These are phyloP conservation scores for Cassiopea xamachana DNA, from an alignment of 30 jellyfish, hydroid and myxozoan species.

Conservation along the genomic window DNA sequence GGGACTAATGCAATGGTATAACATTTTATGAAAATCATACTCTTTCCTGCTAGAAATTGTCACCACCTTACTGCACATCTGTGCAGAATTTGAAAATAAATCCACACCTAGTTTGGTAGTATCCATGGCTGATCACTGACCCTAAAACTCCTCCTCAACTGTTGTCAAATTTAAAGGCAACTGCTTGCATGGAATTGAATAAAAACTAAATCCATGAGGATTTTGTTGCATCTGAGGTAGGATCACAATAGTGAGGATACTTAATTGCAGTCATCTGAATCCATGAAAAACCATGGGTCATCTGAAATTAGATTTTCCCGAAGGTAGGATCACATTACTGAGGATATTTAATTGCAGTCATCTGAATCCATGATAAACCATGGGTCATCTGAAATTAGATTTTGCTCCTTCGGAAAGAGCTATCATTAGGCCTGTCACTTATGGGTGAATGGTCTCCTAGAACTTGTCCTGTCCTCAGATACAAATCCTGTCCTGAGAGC, in stretches of 20 bases:
- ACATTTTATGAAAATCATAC: no score
- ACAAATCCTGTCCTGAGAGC: slow-evolving; percentile 51
- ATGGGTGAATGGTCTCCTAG: slow-evolving; percentile 12
- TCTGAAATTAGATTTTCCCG: slow-evolving; percentile 18
- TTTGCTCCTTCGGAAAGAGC: slow-evolving; percentile 37
- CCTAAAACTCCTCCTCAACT: slow-evolving; percentile 5
- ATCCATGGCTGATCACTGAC: slow-evolving; percentile 5
- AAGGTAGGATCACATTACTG: neutral
- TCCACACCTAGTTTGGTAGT: neutral
- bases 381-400: slow-evolving; percentile 32
- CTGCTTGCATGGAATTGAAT: slow-evolving; percentile 2
- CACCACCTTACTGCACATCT: neutral
- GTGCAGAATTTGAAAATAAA: neutral
- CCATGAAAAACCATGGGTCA: slow-evolving; percentile 24
- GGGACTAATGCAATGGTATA: no score
- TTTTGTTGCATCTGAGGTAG: slow-evolving; percentile 16
- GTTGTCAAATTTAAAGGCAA: neutral
- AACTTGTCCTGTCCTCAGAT: slow-evolving; percentile 43
- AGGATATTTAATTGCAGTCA: neutral
- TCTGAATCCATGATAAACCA: slow-evolving; percentile 30
- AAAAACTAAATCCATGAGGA: neutral
- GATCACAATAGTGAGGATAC: slow-evolving; percentile 2
- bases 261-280: slow-evolving; percentile 21
- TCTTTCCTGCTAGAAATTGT: neutral
- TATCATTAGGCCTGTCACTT: slow-evolving; percentile 47